phyloP scores from a whole-genome alignment of 92 coral and sea anemone genomes.

The Anthopleura xanthogrammica region DNA sequence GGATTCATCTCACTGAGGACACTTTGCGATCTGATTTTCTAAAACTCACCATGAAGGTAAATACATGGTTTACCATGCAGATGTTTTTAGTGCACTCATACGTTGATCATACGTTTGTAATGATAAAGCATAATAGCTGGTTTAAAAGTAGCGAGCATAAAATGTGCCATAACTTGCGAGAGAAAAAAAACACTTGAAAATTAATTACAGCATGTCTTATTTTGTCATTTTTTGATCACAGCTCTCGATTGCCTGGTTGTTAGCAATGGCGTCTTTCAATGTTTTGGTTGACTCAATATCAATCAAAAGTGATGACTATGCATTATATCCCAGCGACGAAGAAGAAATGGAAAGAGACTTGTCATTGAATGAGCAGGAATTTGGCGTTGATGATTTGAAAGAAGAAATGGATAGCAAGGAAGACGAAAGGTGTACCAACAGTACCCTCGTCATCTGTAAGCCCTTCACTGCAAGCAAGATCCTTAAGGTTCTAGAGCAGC shows the following conservation, averaged over 20 bases:
- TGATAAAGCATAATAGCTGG: no score
- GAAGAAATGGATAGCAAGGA: not conserved
- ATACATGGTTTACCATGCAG: no score
- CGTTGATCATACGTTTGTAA: no score
- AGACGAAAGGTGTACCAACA: not conserved
- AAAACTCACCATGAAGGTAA: no score
- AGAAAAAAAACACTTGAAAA: no score
- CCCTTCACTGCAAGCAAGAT: not conserved
- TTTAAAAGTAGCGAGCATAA: no score
- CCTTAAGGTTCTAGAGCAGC: not conserved
- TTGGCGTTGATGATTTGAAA: not conserved
- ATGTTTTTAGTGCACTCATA: not conserved
- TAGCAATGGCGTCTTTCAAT: conserved; percentile 16
- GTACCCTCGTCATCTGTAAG: not conserved
- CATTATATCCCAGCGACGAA: not conserved
- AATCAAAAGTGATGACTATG: not conserved
- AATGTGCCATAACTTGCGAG: no score
- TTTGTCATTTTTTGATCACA: not conserved
- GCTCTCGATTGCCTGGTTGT: not conserved
- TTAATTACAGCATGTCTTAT: not conserved
- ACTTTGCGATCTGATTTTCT: not conserved
- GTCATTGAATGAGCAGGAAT: not conserved
- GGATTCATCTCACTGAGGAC: not conserved
- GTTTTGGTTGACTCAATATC: not conserved
- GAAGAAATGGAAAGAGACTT: not conserved